Conservation (phyloP, 2,888 invertebrate genomes). For the Caenorhabditis panamensis region DNA sequence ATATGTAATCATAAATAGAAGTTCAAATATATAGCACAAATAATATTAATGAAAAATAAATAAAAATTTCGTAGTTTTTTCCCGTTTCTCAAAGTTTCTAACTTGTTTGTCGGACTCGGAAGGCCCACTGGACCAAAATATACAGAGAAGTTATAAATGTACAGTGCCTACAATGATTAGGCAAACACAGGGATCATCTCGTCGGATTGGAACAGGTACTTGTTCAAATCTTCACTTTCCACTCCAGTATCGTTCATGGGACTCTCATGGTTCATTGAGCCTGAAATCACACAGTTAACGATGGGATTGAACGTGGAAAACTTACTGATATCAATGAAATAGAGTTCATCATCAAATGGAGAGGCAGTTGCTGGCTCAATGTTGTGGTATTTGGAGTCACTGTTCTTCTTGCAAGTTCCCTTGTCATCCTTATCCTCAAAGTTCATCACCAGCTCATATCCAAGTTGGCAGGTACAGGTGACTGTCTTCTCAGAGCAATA, state of each 20-base stretch:
- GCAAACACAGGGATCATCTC: conserved; percentile 72
- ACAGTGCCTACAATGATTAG: conserved; percentile 35
- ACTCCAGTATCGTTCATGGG: conserved; percentile 65
- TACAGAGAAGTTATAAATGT: conserved; percentile 18
- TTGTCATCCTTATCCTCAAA: conserved; percentile 77
- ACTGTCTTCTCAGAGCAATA: conserved; percentile 79
- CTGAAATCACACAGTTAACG: conserved; percentile 24
- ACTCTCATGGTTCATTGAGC: conserved; percentile 62
- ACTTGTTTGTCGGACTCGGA: conserved; percentile 31
- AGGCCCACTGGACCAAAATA: conserved; percentile 5
- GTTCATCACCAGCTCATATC: conserved; percentile 79
- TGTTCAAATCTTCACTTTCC: conserved; percentile 68
- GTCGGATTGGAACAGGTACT: conserved; percentile 72
- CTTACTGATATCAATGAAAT: conserved; percentile 74
- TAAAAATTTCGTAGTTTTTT: conserved; percentile 41
- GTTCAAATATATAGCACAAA: not conserved
- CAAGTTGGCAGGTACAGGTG: conserved; percentile 79
- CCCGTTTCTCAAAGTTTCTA: conserved; percentile 39
- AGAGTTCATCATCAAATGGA: conserved; percentile 70
- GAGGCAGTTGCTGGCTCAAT: conserved; percentile 53
- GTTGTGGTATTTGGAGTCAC: conserved; percentile 70
- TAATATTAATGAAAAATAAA: conserved; percentile 29
- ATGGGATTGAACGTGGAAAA: not conserved
- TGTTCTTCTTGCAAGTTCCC: conserved; percentile 70
- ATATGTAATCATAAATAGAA: not conserved